Evolutionary conservation across 2,797 vertebrate species (phyloP).

Genomic region (Sitta carolinensis): DNA sequence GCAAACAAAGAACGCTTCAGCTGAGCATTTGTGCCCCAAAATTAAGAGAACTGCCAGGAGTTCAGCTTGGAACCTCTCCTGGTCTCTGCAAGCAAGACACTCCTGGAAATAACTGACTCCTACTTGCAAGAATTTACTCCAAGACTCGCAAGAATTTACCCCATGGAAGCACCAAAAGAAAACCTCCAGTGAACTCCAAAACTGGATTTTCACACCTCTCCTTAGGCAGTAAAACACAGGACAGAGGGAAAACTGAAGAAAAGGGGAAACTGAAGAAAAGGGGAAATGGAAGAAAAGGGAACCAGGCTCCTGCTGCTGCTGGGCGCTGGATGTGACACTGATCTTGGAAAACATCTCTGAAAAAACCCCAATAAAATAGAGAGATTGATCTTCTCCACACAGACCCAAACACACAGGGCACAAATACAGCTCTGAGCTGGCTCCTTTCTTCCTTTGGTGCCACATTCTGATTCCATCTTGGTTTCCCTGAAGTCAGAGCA

Average conservation of each 20-base stretch:
- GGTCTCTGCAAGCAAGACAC: background rate
- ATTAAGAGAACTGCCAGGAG: background rate
- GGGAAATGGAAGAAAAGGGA: background rate
- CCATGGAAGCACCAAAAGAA: background rate
- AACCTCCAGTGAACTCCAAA: background rate
- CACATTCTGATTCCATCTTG: background rate
- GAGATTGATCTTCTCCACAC: background rate
- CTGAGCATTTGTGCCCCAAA: background rate
- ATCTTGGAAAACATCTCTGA: background rate
- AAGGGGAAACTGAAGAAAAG: background rate
- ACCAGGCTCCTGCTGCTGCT: background rate
- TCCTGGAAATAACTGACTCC: background rate
- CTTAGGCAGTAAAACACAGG: background rate
- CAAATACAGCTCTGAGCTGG: background rate
- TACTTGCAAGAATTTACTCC: background rate
- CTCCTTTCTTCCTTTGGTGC: background rate
- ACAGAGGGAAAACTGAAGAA: accelerated
- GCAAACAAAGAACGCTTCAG: background rate
- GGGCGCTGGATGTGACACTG: background rate
- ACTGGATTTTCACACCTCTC: background rate
- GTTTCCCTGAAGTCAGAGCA: background rate
- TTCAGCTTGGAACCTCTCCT: background rate
- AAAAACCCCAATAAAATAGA: background rate
- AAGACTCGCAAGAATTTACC: background rate
- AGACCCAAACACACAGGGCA: background rate